These are phyloP conservation scores for Tigriopus californicus DNA, from an alignment of 2,888 invertebrate genomes.

Conservation along the genomic window DNA sequence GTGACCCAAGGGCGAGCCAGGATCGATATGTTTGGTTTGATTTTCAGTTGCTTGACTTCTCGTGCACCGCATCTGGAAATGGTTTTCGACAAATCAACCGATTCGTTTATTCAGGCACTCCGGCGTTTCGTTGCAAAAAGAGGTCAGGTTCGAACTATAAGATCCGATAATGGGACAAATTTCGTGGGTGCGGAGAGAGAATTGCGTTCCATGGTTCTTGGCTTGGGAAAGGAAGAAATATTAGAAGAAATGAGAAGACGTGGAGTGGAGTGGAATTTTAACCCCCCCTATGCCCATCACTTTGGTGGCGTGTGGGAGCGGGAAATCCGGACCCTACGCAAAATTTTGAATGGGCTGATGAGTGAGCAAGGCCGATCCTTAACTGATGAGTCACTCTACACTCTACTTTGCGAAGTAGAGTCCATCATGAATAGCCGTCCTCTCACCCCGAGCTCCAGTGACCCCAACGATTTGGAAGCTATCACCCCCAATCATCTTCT, in stretches of 20 bases:
- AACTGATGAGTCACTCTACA: no score
- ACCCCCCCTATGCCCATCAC: not conserved
- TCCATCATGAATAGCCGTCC: no score
- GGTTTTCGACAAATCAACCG: not conserved
- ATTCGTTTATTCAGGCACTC: not conserved
- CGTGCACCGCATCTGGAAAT: not conserved
- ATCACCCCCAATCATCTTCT: no score
- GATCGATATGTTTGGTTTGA: not conserved
- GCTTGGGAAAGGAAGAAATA: not conserved
- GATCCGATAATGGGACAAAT: slow-evolving; percentile 1
- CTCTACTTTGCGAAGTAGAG: no score
- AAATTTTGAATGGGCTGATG: not conserved
- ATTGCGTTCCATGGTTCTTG: not conserved
- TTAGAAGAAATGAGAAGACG: no score
- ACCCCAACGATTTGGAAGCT: no score
- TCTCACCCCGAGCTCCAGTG: no score
- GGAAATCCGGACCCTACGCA: not conserved
- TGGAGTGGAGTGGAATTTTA: not conserved
- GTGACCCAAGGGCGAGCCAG: not conserved
- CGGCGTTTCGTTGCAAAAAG: not conserved
- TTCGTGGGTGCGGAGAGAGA: slow-evolving; percentile 6
- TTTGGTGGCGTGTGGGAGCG: not conserved
- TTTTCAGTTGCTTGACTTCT: not conserved
- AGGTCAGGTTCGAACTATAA: not conserved
- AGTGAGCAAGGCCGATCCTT: not conserved